phyloP scores from a whole-genome alignment of 1,140 invertebrate genomes.

The Laupala kohalensis region DNA sequence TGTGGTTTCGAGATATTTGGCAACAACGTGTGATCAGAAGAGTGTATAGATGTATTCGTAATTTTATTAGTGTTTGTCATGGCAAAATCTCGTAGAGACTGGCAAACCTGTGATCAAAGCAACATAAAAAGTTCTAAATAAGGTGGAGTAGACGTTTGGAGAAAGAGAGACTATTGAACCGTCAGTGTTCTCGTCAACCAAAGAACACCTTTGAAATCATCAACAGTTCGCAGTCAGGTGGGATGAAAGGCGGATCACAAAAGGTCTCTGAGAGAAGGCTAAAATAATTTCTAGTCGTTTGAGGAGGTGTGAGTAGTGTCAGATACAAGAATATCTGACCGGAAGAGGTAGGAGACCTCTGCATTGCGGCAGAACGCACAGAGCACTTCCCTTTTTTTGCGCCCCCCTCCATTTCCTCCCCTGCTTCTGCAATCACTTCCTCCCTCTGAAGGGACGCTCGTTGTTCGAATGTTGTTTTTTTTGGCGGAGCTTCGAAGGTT shows the following conservation, averaged over 20 bases:
- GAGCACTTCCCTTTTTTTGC: neutral
- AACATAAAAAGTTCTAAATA: no score
- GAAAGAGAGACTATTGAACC: no score
- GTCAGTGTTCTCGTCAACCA: neutral
- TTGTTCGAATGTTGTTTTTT: neutral
- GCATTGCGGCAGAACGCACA: neutral
- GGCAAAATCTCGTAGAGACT: no score
- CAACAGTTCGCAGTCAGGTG: neutral
- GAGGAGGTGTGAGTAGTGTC: neutral
- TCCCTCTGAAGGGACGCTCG: no score
- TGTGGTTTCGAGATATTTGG: no score
- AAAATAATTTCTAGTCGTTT: neutral
- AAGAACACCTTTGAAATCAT: neutral
- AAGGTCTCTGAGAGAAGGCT: neutral
- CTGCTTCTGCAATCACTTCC: no score
- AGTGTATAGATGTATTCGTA: no score
- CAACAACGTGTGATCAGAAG: no score
- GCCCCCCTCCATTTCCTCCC: no score
- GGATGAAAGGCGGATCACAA: neutral
- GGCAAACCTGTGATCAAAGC: no score
- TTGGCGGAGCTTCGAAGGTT: neutral
- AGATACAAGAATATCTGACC: neutral
- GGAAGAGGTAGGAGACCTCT: neutral
- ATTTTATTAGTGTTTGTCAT: no score
- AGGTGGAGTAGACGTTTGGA: no score